Evolutionary conservation across 2,888 invertebrate genomes (phyloP), one percentile per base, ranked within the genome.

Genomic region (Nebria brevicollis): DNA sequence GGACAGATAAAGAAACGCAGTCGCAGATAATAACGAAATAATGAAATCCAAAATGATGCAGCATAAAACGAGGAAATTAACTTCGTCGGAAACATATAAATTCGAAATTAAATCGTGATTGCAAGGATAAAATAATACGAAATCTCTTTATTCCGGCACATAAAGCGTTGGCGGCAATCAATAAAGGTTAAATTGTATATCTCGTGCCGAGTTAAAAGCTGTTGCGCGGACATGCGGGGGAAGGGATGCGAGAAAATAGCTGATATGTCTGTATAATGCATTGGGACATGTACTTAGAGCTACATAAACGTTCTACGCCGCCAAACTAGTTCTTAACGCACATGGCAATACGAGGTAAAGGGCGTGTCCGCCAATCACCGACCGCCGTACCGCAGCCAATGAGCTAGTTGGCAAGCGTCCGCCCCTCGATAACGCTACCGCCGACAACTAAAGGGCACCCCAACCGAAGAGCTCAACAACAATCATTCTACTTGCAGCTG

Each of bases 311-410:
- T 84, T 83, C 82, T 82, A 73, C 81, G 84, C 82, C 26, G 82
- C 85, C 82, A 88, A 84, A 84, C 75, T 86, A 78, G 83, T 66
- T 86, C 85, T 83, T 85, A 87, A 80, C 42, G 43, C 66, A 5
- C 65, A 7, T 54, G 11, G 76, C 43, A 81, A 82, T 86, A 87
- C 83, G 85, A 83, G 43, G 74, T 72, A 41, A 42, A 34, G 82
- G 86, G 86, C 84, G 85, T 84, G 81, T 84, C 84, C 81, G 82
- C 87, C 88, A 88, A 88, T 88, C 86, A 88, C 86, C 84, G 86
- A 83, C 84, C 87, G 86, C 85, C 84, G 85, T 85, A 85, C 85
- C 83, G 82, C 87, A 86, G 84, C 88, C 89, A 88, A 89, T 87
- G 86, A 85, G 85, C 80, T 72, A 77, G 82, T 77, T 77, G 75